Evolutionary conservation across 2,797 vertebrate genomes (phyloP).

Genomic region (Propithecus perrieri): DNA sequence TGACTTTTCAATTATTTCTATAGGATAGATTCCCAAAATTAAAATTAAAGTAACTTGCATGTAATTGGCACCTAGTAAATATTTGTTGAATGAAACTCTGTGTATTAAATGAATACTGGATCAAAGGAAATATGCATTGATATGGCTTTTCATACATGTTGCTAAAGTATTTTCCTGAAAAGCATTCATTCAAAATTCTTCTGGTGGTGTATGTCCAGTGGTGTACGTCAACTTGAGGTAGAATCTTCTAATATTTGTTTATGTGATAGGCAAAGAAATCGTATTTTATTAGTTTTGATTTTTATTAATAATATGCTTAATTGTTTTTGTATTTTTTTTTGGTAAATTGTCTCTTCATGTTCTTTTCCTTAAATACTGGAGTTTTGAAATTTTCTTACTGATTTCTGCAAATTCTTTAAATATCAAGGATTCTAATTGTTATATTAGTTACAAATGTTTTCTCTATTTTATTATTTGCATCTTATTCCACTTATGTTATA

Average conservation of each 20-base stretch:
- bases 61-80: neutral
- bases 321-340: neutral
- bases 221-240: neutral
- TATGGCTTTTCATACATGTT: neutral
- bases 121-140: slow-evolving; percentile 14
- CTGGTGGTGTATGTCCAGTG: neutral
- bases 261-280: neutral
- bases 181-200: slow-evolving; percentile 22
- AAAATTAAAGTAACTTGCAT: neutral
- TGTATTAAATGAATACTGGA: slow-evolving; percentile 13
- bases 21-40: slow-evolving; percentile 1
- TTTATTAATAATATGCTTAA: neutral
- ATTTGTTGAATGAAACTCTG: slow-evolving; percentile 1
- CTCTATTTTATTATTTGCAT: neutral
- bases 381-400: neutral
- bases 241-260: slow-evolving; percentile 9
- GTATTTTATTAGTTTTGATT: neutral
- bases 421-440: neutral
- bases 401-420: slow-evolving; percentile 45
- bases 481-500: neutral
- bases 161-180: slow-evolving; percentile 22
- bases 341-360: neutral
- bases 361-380: neutral
- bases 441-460: slow-evolving; percentile 5
- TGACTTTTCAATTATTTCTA: neutral